phyloP scores from a whole-genome alignment of 2,888 invertebrate genomes.

The Pteria penguin region DNA sequence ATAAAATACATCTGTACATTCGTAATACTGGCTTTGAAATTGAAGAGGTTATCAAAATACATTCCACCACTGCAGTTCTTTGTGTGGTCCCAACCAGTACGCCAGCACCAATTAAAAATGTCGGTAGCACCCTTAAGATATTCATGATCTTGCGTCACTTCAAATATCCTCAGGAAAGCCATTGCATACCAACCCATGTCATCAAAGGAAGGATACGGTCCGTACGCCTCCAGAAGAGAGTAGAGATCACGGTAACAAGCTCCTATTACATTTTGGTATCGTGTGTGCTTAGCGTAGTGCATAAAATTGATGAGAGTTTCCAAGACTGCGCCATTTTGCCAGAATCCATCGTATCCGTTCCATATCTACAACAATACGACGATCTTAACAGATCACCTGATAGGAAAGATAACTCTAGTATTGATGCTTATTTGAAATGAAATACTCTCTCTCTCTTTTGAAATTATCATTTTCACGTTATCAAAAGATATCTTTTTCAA shows the following conservation, averaged over 20 bases:
- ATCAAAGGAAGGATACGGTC: constrained; percentile 63
- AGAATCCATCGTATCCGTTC: constrained; percentile 68
- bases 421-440: too few relatives aligned
- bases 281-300: constrained; percentile 52
- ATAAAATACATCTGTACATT: constrained; percentile 58
- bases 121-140: constrained; percentile 54
- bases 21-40: constrained; percentile 60
- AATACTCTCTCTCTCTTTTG: too few relatives aligned
- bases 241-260: constrained; percentile 51
- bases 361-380: constrained; percentile 57
- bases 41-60: constrained; percentile 57
- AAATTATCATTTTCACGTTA: too few relatives aligned
- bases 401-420: too few relatives aligned
- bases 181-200: constrained; percentile 67
- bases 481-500: too few relatives aligned
- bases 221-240: constrained; percentile 59
- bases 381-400: too few relatives aligned
- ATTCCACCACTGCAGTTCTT: constrained; percentile 58
- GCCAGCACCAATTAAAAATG: constrained; percentile 62
- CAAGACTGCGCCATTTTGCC: constrained; percentile 64
- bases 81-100: constrained; percentile 57
- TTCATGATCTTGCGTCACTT: constrained; percentile 46
- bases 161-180: constrained; percentile 54
- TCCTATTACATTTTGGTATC: constrained; percentile 51
- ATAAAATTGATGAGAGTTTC: constrained; percentile 62